These are phyloP conservation scores for Nasonia longicornis DNA, from an alignment of 1,140 invertebrate genomes.

Conservation along the genomic window DNA sequence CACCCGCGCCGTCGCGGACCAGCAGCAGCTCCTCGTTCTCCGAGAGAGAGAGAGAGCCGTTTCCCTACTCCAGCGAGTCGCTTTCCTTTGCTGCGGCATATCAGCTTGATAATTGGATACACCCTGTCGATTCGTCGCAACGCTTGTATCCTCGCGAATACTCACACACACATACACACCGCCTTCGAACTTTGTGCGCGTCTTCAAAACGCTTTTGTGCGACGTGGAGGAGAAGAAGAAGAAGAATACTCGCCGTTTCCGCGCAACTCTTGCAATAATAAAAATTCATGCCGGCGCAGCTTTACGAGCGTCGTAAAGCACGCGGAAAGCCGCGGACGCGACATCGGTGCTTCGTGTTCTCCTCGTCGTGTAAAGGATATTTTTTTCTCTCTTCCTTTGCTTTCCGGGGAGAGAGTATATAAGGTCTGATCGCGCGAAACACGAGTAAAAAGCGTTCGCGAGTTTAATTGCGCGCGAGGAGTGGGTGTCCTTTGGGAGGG, in stretches of 20 bases:
- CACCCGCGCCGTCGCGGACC: no score
- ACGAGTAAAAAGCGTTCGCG: neutral
- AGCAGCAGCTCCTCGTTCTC: neutral
- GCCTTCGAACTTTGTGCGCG: neutral
- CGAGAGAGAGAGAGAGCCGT: neutral
- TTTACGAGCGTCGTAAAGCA: conserved; percentile 47
- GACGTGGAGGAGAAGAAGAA: neutral
- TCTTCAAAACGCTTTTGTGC: conserved; percentile 39
- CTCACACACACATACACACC: neutral
- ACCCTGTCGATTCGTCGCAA: neutral
- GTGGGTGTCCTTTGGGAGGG: neutral
- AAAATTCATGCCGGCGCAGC: conserved; percentile 47
- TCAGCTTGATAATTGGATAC: conserved; percentile 29
- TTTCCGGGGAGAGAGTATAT: neutral
- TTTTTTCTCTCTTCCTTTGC: neutral
- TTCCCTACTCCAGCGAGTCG: neutral
- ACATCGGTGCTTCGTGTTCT: neutral
- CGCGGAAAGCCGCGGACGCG: conserved; percentile 44
- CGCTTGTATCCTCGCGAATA: neutral
- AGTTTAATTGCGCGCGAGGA: neutral
- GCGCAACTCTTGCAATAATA: conserved; percentile 44
- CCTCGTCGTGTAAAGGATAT: conserved; percentile 20
- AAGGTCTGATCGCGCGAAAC: neutral
- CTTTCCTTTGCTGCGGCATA: neutral
- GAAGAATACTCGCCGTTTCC: neutral